These are phyloP conservation scores for Tipula confusa DNA, from an alignment of 2,888 invertebrate genomes.

Conservation along the genomic window DNA sequence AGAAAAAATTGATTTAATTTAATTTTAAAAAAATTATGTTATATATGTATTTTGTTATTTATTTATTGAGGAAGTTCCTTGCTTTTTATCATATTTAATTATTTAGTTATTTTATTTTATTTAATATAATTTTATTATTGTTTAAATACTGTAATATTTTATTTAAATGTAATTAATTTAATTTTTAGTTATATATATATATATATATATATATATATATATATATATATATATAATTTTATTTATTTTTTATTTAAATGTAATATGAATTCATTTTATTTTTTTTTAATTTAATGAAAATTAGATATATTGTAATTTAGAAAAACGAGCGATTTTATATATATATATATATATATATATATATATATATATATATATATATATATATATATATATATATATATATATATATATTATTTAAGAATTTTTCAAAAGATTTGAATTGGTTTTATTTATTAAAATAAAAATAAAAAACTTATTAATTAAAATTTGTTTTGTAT, in stretches of 20 bases:
- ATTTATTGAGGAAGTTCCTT: slow-evolving; percentile 17
- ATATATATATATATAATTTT: not conserved
- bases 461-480: not conserved
- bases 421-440: not conserved
- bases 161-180: not conserved
- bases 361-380: no score
- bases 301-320: not conserved
- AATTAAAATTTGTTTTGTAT: not conserved
- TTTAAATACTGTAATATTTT: slow-evolving; percentile 4
- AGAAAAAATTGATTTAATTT: not conserved
- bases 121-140: slow-evolving; percentile 25
- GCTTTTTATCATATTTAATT: not conserved
- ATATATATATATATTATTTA: no score
- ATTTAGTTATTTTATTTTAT: slow-evolving; percentile 8
- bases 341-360: no score
- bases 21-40: not conserved
- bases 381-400: no score
- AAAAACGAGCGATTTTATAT: slow-evolving; percentile 4
- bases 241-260: not conserved
- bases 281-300: not conserved
- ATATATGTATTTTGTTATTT: not conserved
- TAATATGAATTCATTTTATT: not conserved
- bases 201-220: not conserved
- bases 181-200: not conserved
- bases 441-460: not conserved